Evolutionary conservation across 2,888 invertebrate species (phyloP).

Genomic region (Sinopyrophorus schimmeli): DNA sequence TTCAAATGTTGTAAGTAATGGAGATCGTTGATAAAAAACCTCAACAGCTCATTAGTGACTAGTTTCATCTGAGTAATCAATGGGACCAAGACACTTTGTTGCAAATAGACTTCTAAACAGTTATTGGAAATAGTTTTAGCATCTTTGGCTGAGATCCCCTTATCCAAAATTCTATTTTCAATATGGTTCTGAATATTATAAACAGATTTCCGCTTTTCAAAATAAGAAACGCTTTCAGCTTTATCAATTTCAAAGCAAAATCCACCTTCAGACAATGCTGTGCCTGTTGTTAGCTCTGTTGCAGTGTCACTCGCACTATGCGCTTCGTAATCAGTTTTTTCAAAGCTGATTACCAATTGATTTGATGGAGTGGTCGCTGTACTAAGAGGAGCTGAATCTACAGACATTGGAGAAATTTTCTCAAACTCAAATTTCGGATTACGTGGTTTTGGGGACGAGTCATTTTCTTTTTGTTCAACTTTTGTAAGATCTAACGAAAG

Average conservation of each 20-base stretch:
- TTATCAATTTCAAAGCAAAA: slow-evolving; percentile 49
- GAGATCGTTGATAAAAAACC: slow-evolving; percentile 67
- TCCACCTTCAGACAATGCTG: slow-evolving; percentile 54
- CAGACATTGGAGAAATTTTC: slow-evolving; percentile 50
- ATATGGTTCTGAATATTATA: slow-evolving; percentile 56
- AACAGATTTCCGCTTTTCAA: slow-evolving; percentile 49
- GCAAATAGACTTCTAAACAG: slow-evolving; percentile 46
- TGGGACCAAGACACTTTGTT: slow-evolving; percentile 64
- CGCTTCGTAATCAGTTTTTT: slow-evolving; percentile 17
- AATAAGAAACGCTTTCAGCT: slow-evolving; percentile 6
- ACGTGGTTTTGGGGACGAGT: slow-evolving; percentile 2
- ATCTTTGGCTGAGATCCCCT: slow-evolving; percentile 49
- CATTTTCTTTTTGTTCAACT: slow-evolving; percentile 13
- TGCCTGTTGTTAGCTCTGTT: slow-evolving; percentile 32
- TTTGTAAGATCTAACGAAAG: slow-evolving; percentile 42
- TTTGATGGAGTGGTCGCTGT: slow-evolving; percentile 36
- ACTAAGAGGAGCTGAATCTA: slow-evolving; percentile 49
- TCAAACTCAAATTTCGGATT: slow-evolving; percentile 39
- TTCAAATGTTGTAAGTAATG: slow-evolving; percentile 72
- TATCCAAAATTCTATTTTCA: slow-evolving; percentile 51
- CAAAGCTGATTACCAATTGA: slow-evolving; percentile 14
- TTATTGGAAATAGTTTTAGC: slow-evolving; percentile 49
- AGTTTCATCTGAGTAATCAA: slow-evolving; percentile 69
- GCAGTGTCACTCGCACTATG: neutral
- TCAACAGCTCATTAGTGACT: slow-evolving; percentile 72